Percentiles rank a stretch among this genome's conserved stretches.
Conservation (phyloP, 2,113 vertebrate species). For the Tautogolabrus adspersus region DNA sequence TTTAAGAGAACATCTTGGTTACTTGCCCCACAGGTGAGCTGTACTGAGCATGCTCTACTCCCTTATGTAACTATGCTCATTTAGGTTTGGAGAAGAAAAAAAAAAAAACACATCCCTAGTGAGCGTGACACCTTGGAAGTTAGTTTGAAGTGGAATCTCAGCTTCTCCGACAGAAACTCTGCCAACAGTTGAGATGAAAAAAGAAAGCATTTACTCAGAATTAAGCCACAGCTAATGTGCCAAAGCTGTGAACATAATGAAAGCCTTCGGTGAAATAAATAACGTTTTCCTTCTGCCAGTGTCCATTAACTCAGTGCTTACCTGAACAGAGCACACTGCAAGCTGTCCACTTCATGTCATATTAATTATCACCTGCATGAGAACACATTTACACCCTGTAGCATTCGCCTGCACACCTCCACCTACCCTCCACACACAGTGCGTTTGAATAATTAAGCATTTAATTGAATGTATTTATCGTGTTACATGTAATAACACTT, state of each 20-base stretch:
- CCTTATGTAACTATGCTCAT: background rate
- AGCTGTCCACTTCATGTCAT: constrained; percentile 19
- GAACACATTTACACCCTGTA: constrained; percentile 1
- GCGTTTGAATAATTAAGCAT: too few species aligned
- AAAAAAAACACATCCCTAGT: background rate
- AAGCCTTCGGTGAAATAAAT: constrained; percentile 18
- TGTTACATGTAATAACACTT: too few species aligned
- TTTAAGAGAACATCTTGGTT: background rate
- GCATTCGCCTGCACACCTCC: background rate
- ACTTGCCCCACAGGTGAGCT: background rate
- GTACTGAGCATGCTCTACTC: background rate
- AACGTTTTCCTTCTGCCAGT: constrained; percentile 20
- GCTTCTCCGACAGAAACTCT: background rate
- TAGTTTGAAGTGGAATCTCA: background rate
- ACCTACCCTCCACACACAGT: background rate
- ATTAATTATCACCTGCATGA: constrained; percentile 38
- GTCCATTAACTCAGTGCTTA: constrained; percentile 26
- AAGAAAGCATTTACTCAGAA: constrained; percentile 7
- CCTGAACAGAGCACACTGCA: background rate
- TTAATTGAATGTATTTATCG: too few species aligned
- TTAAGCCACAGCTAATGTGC: constrained; percentile 16
- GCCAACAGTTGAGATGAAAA: background rate
- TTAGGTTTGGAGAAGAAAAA: background rate
- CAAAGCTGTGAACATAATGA: background rate
- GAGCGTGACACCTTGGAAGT: background rate